Evolutionary conservation across 2,797 vertebrate genomes (phyloP).

Genomic region (Balearica regulorum): DNA sequence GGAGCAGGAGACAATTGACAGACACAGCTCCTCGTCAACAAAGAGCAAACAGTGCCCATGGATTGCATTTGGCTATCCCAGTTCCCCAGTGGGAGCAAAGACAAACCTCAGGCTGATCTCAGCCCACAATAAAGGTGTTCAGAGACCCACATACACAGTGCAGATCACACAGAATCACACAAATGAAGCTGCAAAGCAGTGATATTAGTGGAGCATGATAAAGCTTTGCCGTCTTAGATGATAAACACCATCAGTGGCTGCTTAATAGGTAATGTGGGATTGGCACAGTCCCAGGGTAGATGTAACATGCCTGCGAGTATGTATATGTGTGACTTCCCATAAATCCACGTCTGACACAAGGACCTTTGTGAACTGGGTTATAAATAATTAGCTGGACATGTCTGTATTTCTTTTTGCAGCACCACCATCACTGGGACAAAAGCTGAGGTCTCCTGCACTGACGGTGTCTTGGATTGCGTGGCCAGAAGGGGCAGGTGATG

Average conservation of each 20-base stretch:
- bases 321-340: conserved; percentile 24
- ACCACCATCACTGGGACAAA: not conserved
- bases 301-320: not conserved
- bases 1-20: not conserved
- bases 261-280: conserved; percentile 38
- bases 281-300: conserved; percentile 54
- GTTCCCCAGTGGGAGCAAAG: not conserved
- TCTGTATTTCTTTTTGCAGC: conserved; percentile 39
- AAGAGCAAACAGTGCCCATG: not conserved
- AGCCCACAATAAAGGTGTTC: not conserved
- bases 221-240: conserved; percentile 23
- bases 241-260: not conserved
- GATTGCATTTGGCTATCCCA: not conserved
- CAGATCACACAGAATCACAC: not conserved
- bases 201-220: not conserved
- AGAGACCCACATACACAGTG: not conserved
- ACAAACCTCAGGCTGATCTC: not conserved
- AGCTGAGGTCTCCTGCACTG: not conserved
- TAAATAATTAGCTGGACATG: conserved; percentile 43
- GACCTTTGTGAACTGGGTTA: conserved; percentile 19
- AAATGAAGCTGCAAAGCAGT: not conserved
- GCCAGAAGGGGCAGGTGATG: not conserved
- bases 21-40: not conserved
- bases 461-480: accelerated
- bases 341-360: not conserved